A percentile compares a stretch with the other conserved stretches of the same genome.
Evolutionary conservation across 2,888 invertebrate species (phyloP).

Genomic region (Scaptomyza polygonia): DNA sequence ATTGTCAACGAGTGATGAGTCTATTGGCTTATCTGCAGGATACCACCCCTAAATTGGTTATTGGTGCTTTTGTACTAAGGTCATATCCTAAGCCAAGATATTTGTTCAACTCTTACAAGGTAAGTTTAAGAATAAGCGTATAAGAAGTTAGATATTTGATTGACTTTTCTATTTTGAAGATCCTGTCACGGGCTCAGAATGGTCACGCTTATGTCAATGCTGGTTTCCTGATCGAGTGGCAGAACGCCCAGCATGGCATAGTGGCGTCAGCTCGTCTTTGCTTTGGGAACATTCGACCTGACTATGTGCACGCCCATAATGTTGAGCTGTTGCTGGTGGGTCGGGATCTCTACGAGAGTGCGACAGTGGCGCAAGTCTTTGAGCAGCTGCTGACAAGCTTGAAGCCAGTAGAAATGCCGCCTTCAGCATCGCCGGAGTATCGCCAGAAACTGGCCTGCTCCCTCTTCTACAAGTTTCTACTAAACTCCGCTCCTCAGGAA

Average conservation of each 20-base stretch:
- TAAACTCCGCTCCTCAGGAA: constrained; percentile 86
- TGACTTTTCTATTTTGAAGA: constrained; percentile 80
- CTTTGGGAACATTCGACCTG: constrained; percentile 87
- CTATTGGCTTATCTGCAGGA: constrained; percentile 87
- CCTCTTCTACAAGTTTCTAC: constrained; percentile 90
- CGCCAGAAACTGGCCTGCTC: constrained; percentile 89
- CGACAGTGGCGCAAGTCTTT: constrained; percentile 83
- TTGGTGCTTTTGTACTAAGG: constrained; percentile 87
- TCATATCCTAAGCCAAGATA: constrained; percentile 85
- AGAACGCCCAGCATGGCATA: constrained; percentile 21
- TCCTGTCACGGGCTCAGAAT: constrained; percentile 90
- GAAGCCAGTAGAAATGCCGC: constrained; percentile 87
- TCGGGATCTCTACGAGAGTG: constrained; percentile 84
- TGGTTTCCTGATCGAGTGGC: constrained; percentile 87
- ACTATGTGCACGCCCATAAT: constrained; percentile 86
- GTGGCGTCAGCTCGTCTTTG: constrained; percentile 85
- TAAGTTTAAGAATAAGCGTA: constrained; percentile 70
- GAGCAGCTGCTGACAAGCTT: constrained; percentile 86
- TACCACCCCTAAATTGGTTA: constrained; percentile 87
- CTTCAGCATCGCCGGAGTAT: constrained; percentile 89
- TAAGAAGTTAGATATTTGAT: background rate
- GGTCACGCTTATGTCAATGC: constrained; percentile 92
- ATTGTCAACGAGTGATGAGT: constrained; percentile 84
- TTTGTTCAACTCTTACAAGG: constrained; percentile 88
- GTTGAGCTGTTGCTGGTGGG: constrained; percentile 86